A percentile compares a stretch with the other conserved stretches of the same genome.
These are phyloP conservation scores for Catocala fraxini DNA, from an alignment of 2,888 invertebrate species.

Conservation along the genomic window DNA sequence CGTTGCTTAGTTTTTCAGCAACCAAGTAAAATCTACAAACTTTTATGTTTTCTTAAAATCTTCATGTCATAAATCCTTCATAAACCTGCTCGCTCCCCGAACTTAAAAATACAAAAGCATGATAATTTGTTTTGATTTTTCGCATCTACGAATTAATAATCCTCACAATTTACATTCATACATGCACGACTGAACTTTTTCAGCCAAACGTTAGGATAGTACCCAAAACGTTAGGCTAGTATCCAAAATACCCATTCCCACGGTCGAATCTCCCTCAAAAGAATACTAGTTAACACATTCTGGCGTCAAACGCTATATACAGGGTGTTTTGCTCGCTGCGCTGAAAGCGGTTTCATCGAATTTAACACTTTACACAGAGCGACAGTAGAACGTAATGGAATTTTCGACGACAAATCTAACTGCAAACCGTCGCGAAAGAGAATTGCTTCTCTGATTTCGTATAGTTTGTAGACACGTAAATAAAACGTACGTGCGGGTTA, in stretches of 20 bases:
- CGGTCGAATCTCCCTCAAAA: conserved; percentile 1
- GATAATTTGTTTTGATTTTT: too few species aligned
- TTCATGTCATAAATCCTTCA: too few species aligned
- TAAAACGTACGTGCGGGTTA: conserved; percentile 1
- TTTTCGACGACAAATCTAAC: conserved; percentile 47
- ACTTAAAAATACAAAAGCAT: too few species aligned
- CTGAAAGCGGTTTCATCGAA: conserved; percentile 49
- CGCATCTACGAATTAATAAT: too few species aligned
- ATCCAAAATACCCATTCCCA: not conserved
- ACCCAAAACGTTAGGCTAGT: not conserved
- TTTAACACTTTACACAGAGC: conserved; percentile 48
- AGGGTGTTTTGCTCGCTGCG: conserved; percentile 20
- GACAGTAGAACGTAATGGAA: conserved; percentile 43
- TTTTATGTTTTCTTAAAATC: too few species aligned
- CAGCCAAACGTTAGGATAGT: not conserved
- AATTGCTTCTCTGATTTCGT: conserved; percentile 44
- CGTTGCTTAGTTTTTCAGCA: too few species aligned
- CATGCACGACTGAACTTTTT: too few species aligned
- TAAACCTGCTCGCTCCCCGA: too few species aligned
- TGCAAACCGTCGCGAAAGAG: conserved; percentile 44
- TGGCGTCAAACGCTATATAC: conserved; percentile 7
- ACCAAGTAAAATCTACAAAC: too few species aligned
- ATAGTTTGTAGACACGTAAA: conserved; percentile 4
- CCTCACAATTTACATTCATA: too few species aligned
- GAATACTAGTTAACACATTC: conserved; percentile 13